Evolutionary conservation across 2,888 invertebrate species (phyloP).

Genomic region (Cerastoderma edule): DNA sequence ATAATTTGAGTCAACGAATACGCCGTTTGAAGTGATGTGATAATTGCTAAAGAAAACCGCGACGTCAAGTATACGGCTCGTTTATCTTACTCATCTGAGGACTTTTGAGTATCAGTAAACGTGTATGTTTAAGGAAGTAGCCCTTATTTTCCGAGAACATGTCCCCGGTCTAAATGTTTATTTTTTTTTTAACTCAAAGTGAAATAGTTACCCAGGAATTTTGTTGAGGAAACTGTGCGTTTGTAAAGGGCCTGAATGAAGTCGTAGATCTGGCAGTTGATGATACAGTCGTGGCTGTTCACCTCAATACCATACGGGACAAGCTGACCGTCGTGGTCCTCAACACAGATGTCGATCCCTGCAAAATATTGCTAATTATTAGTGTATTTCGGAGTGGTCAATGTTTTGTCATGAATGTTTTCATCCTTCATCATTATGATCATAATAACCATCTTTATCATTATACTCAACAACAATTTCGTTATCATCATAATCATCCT

Average conservation of each 20-base stretch:
- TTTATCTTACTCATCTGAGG: no score
- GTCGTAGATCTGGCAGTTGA: slow-evolving; percentile 62
- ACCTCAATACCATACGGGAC: slow-evolving; percentile 68
- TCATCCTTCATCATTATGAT: background rate
- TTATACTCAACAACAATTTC: background rate
- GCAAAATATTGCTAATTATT: background rate
- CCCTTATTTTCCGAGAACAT: no score
- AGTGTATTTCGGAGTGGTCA: background rate
- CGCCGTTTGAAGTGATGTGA: no score
- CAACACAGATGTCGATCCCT: slow-evolving; percentile 70
- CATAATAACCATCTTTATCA: background rate
- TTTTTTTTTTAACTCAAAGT: no score
- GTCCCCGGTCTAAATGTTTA: no score
- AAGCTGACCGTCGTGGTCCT: slow-evolving; percentile 40
- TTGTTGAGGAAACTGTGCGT: background rate
- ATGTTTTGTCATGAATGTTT: background rate
- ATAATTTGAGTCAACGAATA: no score
- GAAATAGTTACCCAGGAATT: no score
- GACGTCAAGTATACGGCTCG: no score
- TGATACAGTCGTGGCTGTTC: slow-evolving; percentile 73
- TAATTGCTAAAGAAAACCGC: no score
- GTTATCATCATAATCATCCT: background rate
- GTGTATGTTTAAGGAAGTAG: no score
- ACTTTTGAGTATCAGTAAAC: no score
- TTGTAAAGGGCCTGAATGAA: background rate